Evolutionary conservation across 1,140 invertebrate species (phyloP).

Genomic region (Ceratitis capitata): DNA sequence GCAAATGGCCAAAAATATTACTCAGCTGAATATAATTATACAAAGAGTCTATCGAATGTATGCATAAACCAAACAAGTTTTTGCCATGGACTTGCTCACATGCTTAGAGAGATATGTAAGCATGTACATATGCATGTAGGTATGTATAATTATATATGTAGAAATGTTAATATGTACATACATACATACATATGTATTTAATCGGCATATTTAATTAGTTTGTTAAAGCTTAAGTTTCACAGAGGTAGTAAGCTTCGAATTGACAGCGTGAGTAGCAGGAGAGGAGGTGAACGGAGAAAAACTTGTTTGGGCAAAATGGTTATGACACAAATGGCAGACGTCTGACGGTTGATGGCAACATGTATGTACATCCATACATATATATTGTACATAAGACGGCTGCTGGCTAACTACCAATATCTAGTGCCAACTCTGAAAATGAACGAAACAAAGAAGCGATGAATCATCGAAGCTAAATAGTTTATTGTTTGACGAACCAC

Average conservation of each 20-base stretch:
- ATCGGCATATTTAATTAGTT: slow-evolving; percentile 31
- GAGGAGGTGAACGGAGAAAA: not conserved
- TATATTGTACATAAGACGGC: too few species aligned
- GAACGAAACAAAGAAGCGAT: not conserved
- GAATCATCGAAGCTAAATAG: not conserved
- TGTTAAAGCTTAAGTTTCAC: not conserved
- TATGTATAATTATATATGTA: not conserved
- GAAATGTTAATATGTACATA: not conserved
- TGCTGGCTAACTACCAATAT: not conserved
- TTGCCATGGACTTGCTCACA: not conserved
- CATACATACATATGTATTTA: not conserved
- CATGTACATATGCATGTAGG: not conserved
- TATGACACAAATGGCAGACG: not conserved
- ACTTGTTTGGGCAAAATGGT: slow-evolving; percentile 24
- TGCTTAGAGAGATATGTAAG: not conserved
- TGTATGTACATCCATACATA: too few species aligned
- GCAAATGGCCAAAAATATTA: not conserved
- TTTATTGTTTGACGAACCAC: not conserved
- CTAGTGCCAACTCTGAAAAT: not conserved
- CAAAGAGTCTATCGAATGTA: not conserved
- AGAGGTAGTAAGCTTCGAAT: not conserved
- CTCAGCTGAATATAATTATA: not conserved
- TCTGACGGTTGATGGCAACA: not conserved
- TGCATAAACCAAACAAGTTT: not conserved
- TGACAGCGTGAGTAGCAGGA: not conserved